Percentiles rank a stretch among this genome's conserved stretches.
Evolutionary conservation across 2,888 invertebrate genomes (phyloP).

Genomic region (Caenorhabditis parvicauda): DNA sequence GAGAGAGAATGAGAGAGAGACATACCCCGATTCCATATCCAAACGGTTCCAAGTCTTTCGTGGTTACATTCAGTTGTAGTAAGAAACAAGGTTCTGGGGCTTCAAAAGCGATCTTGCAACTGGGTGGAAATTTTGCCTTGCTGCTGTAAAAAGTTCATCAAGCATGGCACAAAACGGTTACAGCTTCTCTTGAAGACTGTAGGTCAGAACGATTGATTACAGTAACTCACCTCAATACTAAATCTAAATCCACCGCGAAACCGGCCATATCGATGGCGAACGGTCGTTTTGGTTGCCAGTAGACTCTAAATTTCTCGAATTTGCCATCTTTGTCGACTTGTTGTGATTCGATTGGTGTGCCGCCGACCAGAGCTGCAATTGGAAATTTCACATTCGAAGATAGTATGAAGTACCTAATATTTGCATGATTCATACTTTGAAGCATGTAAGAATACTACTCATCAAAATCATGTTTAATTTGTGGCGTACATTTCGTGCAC

Average conservation of each 20-base stretch:
- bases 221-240: constrained; percentile 25
- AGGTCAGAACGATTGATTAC: no score
- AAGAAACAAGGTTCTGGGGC: constrained; percentile 51
- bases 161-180: no score
- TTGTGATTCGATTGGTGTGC: constrained; percentile 41
- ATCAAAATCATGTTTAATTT: no score
- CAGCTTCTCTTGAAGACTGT: no score
- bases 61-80: constrained; percentile 36
- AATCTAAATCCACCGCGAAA: constrained; percentile 40
- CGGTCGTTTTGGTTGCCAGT: constrained; percentile 36
- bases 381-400: no score
- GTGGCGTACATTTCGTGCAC: no score
- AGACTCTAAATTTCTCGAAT: constrained; percentile 44
- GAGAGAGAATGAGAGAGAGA: no score
- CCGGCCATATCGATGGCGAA: constrained; percentile 55
- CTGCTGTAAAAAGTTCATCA: no score
- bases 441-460: no score
- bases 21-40: constrained; percentile 29
- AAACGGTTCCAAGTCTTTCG: constrained; percentile 46
- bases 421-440: no score
- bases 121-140: constrained; percentile 30
- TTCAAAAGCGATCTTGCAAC: constrained; percentile 37
- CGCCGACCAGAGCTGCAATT: constrained; percentile 41
- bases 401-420: no score
- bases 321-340: constrained; percentile 35